Conservation (phyloP, 2,113 vertebrate genomes). For the Microtus pennsylvanicus region DNA sequence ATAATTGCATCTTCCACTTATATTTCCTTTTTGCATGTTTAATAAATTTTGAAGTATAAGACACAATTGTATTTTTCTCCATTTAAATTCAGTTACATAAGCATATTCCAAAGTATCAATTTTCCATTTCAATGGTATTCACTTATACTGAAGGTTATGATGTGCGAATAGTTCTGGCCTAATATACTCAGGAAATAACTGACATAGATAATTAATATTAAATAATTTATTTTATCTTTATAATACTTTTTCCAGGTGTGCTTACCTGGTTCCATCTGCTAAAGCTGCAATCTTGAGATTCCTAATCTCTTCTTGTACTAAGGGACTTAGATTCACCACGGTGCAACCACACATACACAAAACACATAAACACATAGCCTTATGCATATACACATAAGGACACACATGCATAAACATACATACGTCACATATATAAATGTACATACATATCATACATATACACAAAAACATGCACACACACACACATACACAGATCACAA, state of each 20-base stretch:
- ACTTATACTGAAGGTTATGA: neutral
- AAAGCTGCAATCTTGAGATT: neutral
- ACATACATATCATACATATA: neutral
- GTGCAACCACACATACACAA: neutral
- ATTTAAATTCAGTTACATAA: neutral
- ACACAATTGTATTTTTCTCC: neutral
- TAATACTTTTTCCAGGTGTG: neutral
- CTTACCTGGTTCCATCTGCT: neutral
- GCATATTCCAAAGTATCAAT: neutral
- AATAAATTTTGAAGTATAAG: conserved; percentile 22
- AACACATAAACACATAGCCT: neutral
- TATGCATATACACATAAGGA: neutral
- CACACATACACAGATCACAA: neutral
- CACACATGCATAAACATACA: neutral
- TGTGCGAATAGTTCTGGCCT: neutral
- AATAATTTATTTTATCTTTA: neutral
- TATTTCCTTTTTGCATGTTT: conserved; percentile 63
- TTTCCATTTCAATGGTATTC: conserved; percentile 16
- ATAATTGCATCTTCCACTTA: conserved; percentile 50
- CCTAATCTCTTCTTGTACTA: neutral
- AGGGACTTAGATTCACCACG: neutral
- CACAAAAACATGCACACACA: neutral
- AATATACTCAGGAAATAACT: neutral
- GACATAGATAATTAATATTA: neutral
- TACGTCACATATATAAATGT: neutral